These are phyloP conservation scores for Tetrao urogallus DNA, from an alignment of 2,113 vertebrate genomes.

Conservation along the genomic window DNA sequence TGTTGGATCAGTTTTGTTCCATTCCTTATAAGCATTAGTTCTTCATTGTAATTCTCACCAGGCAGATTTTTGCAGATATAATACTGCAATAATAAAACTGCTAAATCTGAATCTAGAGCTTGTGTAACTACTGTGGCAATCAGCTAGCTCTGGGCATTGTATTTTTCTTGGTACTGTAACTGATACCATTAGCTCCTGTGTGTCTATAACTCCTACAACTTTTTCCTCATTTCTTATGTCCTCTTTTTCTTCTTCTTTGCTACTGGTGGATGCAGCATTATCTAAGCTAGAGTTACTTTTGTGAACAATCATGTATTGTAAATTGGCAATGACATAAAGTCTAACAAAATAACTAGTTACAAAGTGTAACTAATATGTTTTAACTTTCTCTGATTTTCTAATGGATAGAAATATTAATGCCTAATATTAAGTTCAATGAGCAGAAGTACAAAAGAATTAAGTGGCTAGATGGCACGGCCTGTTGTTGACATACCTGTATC, in stretches of 20 bases:
- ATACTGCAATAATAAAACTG: background rate
- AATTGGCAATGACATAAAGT: background rate
- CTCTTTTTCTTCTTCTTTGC: background rate
- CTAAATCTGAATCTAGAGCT: background rate
- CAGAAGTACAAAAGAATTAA: background rate
- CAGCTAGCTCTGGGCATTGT: background rate
- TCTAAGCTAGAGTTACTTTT: background rate
- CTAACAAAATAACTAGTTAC: background rate
- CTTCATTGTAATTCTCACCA: background rate
- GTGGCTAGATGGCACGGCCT: background rate
- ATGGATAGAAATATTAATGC: background rate
- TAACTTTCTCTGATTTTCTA: background rate
- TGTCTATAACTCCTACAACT: background rate
- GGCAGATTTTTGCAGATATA: background rate
- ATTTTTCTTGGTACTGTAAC: background rate
- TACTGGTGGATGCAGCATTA: background rate
- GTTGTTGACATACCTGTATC: background rate
- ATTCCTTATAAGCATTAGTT: background rate
- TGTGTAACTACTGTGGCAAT: background rate
- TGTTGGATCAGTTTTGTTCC: background rate
- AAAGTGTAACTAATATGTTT: background rate
- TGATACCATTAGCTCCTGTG: background rate
- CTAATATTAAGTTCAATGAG: background rate
- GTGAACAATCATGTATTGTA: background rate
- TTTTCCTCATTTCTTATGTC: background rate